A percentile compares a stretch with the other conserved stretches of the same genome.
Evolutionary conservation across 2,797 vertebrate species (phyloP).

Genomic region (Micrastur ruficollis): DNA sequence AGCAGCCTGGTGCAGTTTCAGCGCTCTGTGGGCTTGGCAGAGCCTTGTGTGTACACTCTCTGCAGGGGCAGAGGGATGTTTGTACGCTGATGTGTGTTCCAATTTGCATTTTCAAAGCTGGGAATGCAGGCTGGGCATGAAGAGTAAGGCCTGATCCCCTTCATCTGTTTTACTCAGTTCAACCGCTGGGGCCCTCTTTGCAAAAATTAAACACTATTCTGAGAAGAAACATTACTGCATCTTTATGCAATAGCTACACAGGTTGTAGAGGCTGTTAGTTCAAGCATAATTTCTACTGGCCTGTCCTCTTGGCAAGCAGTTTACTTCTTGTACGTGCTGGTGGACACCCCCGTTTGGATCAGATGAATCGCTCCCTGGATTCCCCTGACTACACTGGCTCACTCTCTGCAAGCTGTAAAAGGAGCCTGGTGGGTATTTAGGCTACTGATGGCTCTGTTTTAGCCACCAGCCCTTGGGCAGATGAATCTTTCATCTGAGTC

Average conservation of each 20-base stretch:
- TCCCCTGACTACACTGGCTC: neutral
- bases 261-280: neutral
- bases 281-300: neutral
- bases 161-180: neutral
- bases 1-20: neutral
- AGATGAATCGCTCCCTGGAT: neutral
- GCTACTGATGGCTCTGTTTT: neutral
- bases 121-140: neutral
- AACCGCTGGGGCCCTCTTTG: neutral
- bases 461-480: neutral
- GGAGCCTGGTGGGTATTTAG: neutral
- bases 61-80: neutral
- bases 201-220: neutral
- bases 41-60: rapidly evolving
- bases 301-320: neutral
- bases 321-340: neutral
- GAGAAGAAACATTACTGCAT: neutral
- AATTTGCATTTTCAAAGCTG: neutral
- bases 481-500: neutral
- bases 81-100: neutral
- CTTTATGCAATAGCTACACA: neutral
- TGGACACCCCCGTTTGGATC: neutral
- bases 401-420: neutral
- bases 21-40: neutral
- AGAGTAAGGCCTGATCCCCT: neutral